These are phyloP conservation scores for Orthochromis indermauri DNA, from an alignment of 2,113 vertebrate genomes.

Conservation along the genomic window DNA sequence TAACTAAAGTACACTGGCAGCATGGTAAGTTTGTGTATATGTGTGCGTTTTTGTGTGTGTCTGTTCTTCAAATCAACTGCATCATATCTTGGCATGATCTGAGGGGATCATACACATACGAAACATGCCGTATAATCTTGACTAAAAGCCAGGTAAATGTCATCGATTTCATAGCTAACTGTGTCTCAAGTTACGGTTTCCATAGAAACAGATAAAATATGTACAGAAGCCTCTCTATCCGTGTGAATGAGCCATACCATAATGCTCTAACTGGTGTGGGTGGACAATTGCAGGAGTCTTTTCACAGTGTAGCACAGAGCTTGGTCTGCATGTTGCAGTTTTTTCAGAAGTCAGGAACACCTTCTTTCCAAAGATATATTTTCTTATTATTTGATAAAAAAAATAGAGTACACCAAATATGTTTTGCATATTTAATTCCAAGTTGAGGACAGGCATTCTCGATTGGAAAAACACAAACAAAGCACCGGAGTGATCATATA, in stretches of 20 bases:
- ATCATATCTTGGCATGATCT: not conserved
- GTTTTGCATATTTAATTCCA: not conserved
- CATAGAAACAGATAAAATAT: conserved; percentile 51
- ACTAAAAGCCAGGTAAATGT: conserved; percentile 19
- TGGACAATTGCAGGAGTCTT: conserved; percentile 28
- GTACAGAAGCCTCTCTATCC: conserved; percentile 27
- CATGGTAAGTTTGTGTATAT: not conserved
- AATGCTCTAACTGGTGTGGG: conserved; percentile 41
- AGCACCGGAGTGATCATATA: not conserved
- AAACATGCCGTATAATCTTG: not conserved
- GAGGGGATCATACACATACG: not conserved
- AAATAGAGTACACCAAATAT: not conserved
- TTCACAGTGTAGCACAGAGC: conserved; percentile 1
- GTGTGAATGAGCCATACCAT: conserved; percentile 60
- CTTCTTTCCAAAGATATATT: not conserved
- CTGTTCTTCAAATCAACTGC: not conserved
- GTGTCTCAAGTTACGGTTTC: conserved; percentile 38
- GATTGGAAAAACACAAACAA: not conserved
- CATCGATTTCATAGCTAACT: conserved; percentile 5
- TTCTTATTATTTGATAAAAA: not conserved
- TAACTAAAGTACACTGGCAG: not conserved
- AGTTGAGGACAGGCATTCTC: not conserved
- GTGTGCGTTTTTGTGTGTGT: not conserved
- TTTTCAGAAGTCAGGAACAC: not conserved
- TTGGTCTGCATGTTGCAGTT: not conserved